A percentile compares a stretch with the other conserved stretches of the same genome.
Evolutionary conservation across 1,140 invertebrate genomes (phyloP).

Genomic region (Calephelis nemesis): DNA sequence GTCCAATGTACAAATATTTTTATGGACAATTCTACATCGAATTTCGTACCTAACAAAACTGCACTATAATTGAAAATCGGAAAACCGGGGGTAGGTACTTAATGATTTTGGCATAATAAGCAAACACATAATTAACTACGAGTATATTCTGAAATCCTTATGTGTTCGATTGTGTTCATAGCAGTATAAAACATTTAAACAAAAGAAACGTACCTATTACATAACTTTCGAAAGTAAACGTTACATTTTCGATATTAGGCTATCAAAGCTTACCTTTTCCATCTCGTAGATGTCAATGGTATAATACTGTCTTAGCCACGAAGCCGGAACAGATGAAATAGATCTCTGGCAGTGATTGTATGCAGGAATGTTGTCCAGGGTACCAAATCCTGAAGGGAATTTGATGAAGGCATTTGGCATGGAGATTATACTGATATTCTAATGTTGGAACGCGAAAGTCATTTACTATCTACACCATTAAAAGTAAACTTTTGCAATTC

Average conservation of each 20-base stretch:
- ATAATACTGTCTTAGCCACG: slow-evolving; percentile 6
- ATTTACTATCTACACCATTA: too few relatives aligned
- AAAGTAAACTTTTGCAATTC: neutral
- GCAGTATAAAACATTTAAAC: too few relatives aligned
- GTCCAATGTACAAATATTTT: too few relatives aligned
- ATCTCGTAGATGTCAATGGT: slow-evolving; percentile 9
- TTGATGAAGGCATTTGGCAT: neutral
- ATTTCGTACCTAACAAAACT: too few relatives aligned
- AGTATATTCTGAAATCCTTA: too few relatives aligned
- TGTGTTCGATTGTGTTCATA: too few relatives aligned
- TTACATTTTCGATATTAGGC: neutral
- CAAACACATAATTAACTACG: too few relatives aligned
- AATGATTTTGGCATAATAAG: too few relatives aligned
- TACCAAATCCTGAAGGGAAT: neutral
- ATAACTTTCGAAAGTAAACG: slow-evolving; percentile 4
- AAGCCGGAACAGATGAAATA: slow-evolving; percentile 15
- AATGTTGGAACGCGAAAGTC: too few relatives aligned
- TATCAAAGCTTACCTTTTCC: neutral
- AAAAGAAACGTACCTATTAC: neutral
- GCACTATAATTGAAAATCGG: too few relatives aligned
- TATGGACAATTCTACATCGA: too few relatives aligned
- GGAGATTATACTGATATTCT: neutral
- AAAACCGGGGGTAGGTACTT: too few relatives aligned
- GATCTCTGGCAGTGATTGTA: slow-evolving; percentile 6
- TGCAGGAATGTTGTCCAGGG: neutral